Conservation (phyloP, 2,888 invertebrate species). For the Liodrosophila aerea region DNA sequence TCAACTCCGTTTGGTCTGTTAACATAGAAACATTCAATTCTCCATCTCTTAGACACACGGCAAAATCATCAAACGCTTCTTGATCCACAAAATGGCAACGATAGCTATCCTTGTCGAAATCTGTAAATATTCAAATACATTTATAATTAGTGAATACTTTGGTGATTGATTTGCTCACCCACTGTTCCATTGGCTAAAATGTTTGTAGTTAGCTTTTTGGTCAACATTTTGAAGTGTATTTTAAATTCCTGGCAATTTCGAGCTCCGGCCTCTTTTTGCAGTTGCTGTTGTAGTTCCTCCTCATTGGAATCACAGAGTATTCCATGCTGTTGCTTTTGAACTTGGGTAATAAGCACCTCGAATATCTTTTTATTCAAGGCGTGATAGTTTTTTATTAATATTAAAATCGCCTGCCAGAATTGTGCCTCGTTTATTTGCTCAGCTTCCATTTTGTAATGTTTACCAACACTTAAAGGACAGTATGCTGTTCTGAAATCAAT, state of each 20-base stretch:
- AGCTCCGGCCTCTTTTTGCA: conserved; percentile 3
- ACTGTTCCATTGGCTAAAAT: conserved; percentile 63
- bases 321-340: conserved; percentile 59
- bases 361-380: conserved; percentile 88
- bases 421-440: conserved; percentile 57
- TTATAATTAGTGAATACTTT: too few relatives aligned
- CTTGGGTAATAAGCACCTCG: conserved; percentile 80
- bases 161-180: conserved; percentile 54
- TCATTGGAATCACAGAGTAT: conserved; percentile 24
- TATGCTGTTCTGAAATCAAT: conserved; percentile 10
- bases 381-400: conserved; percentile 88
- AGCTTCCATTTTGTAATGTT: conserved; percentile 33
- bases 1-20: conserved; percentile 8
- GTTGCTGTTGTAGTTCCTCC: conserved; percentile 31
- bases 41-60: conserved; percentile 40
- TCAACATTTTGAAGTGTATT: conserved; percentile 67
- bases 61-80: conserved; percentile 59
- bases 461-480: conserved; percentile 28
- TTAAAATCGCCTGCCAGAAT: conserved; percentile 86
- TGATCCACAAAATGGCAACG: conserved; percentile 62
- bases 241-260: conserved; percentile 55
- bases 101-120: conserved; percentile 63
- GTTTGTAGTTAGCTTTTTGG: conserved; percentile 61
- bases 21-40: conserved; percentile 36
- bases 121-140: conserved; percentile 39